A percentile compares a stretch with the other conserved stretches of the same genome.
Evolutionary conservation across 1,140 invertebrate species (phyloP).

Genomic region (Drosophila jambulina): DNA sequence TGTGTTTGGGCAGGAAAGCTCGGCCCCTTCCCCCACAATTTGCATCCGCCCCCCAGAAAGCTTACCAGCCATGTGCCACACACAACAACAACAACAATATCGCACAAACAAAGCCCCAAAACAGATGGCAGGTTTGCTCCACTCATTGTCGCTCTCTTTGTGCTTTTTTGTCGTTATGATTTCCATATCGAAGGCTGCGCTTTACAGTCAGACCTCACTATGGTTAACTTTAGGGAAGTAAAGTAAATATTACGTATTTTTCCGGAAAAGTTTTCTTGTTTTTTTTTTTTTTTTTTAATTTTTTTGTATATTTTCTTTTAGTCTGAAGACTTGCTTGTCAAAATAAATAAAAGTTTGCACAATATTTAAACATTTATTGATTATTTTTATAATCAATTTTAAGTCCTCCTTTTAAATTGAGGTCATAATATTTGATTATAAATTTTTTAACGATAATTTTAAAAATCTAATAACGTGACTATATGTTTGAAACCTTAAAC

Average conservation of each 20-base stretch:
- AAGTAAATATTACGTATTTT: background rate
- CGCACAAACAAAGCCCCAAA: constrained; percentile 33
- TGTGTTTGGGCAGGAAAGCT: constrained; percentile 49
- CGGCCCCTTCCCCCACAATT: background rate
- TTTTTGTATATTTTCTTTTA: background rate
- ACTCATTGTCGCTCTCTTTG: constrained; percentile 36
- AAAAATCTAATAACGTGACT: background rate
- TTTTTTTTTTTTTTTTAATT: background rate
- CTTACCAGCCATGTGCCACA: constrained; percentile 36
- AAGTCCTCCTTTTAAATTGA: background rate
- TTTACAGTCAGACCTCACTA: background rate
- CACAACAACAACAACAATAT: constrained; percentile 17
- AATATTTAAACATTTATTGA: background rate
- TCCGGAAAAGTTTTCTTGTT: background rate
- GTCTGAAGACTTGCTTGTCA: background rate
- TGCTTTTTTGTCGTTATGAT: constrained; percentile 33
- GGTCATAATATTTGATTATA: too few species aligned
- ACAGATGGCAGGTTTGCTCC: constrained; percentile 32
- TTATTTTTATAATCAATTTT: background rate
- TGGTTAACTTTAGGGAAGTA: too few species aligned
- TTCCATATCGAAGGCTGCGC: constrained; percentile 26
- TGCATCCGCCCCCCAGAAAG: constrained; percentile 18
- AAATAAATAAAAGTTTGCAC: background rate
- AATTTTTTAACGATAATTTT: too few species aligned
- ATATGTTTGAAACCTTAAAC: background rate